A percentile compares a stretch with the other conserved stretches of the same genome.
These are phyloP conservation scores for Galemys pyrenaicus DNA, from an alignment of 2,113 vertebrate genomes.

Conservation along the genomic window DNA sequence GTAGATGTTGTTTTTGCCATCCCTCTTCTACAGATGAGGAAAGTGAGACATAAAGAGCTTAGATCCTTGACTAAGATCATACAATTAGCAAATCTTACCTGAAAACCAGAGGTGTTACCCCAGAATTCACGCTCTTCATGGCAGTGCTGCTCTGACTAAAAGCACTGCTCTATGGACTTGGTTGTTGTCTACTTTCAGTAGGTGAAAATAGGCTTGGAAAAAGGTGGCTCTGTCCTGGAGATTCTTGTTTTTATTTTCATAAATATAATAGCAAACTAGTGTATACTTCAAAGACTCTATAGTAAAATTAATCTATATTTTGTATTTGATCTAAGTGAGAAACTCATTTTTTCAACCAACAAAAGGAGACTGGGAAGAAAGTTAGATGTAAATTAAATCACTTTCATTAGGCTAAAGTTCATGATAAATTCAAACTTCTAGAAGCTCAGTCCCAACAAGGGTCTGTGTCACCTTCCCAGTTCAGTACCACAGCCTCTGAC, in stretches of 20 bases:
- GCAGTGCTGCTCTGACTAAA: neutral
- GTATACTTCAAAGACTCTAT: neutral
- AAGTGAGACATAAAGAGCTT: neutral
- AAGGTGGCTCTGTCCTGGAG: neutral
- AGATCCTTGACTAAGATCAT: neutral
- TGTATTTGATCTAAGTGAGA: neutral
- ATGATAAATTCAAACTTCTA: neutral
- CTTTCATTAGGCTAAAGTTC: neutral
- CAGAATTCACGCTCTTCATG: neutral
- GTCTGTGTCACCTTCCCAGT: no score
- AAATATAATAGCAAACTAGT: neutral
- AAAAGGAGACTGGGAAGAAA: neutral
- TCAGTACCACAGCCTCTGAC: neutral
- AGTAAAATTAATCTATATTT: neutral
- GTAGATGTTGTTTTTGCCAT: neutral
- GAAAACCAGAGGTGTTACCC: neutral
- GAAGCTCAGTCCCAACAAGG: neutral
- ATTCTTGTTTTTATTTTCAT: neutral
- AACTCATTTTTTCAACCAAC: neutral
- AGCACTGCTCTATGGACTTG: neutral
- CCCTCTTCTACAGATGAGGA: neutral
- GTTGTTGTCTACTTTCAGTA: neutral
- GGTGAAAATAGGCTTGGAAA: neutral
- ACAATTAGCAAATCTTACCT: neutral
- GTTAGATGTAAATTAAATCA: neutral